Base-by-base conservation (phyloP, 2,113 vertebrate species). In the Coryphaenoides rupestris region DNA sequence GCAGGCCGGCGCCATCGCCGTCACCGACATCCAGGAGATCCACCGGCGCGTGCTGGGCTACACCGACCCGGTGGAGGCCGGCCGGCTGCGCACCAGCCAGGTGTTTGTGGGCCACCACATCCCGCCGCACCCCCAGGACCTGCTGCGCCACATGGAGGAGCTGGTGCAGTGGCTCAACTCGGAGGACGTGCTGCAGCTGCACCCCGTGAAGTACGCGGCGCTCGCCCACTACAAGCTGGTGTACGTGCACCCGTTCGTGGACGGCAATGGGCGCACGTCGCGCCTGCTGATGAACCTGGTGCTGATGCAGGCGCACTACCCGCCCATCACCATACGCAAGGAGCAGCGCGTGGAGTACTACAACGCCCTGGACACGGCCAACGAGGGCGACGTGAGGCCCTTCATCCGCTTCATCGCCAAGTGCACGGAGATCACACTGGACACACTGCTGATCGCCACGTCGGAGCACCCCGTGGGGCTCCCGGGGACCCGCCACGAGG, bases 391-490 rank as follows among this genome's bases (percentile, higher is more conserved):
- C 0, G 93, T 99, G 13, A 82, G 96, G 52, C 97, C 97, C 0
- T 99, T 99, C 84, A 98, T 99, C 54, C 94, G 97, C 33, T 98
- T 99, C 28, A 95, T 99, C 0, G 95, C 96, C 40, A 93, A 96
- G 80, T 99, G 96, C 22, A 89, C 97, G 0, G 97, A 99, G 87
- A 95, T 92, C 2, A 98, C 96, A 0, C 83, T 99, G 72, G 97
- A 99, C 88, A 95, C 94, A 0, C 60, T 98, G 80, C 90, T 99
- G 50, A 93, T 98, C 1, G 96, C 96, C 61, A 98, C 95, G 9
- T 91, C 93, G 0, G 96, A 98, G 69, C 84, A 94, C 10, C 86
- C 95, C 0, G 96, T 97, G 59, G 96, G 94, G 0, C 84, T 99
- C 64, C 97, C 97, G 0, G 97, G 88, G 50, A 89, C 94, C 0